Conservation (phyloP, 1,140 invertebrate genomes). For the Caenorhabditis remanei region DNA sequence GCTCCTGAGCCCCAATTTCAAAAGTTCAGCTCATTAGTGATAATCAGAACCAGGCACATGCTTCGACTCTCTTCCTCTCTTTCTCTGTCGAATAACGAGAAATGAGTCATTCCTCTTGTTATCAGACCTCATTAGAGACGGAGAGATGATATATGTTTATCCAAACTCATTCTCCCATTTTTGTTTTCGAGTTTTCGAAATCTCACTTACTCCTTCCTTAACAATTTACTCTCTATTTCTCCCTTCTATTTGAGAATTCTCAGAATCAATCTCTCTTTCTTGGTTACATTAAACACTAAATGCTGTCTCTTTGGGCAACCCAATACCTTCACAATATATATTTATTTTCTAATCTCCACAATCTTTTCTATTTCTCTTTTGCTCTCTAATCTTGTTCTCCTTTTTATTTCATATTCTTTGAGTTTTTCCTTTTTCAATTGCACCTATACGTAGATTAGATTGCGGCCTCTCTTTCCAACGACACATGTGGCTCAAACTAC, state of each 20-base stretch:
- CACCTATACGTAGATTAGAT: conserved; percentile 37
- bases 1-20: no score
- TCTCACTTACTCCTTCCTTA: not conserved
- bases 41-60: no score
- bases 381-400: not conserved
- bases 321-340: not conserved
- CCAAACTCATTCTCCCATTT: not conserved
- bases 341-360: not conserved
- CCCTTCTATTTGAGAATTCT: not conserved
- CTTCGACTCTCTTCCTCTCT: no score
- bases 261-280: no score
- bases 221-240: not conserved
- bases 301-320: not conserved
- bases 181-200: not conserved
- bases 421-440: conserved; percentile 15
- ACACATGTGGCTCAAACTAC: conserved; percentile 6
- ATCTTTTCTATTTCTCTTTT: not conserved
- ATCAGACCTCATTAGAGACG: no score
- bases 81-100: not conserved
- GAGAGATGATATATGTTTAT: no score
- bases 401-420: conserved; percentile 44
- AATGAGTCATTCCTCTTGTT: no score
- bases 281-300: not conserved
- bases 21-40: no score
- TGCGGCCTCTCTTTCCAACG: not conserved